These are phyloP conservation scores for Sebastes vulpes DNA, from an alignment of 2,797 vertebrate species.

Conservation along the genomic window DNA sequence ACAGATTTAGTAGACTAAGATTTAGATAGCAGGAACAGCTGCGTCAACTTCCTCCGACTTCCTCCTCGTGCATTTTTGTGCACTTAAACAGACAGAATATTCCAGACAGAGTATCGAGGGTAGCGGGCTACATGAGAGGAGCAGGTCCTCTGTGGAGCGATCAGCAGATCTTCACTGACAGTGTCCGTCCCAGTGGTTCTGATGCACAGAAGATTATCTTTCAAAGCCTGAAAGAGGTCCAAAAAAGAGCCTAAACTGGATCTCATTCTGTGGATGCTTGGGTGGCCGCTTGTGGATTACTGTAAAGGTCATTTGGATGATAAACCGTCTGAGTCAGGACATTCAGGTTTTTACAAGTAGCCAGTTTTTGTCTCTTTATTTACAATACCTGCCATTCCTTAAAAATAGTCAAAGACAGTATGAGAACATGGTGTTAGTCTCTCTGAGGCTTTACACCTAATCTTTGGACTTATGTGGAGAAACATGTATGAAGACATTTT, in stretches of 20 bases:
- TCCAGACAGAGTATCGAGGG: slow-evolving; percentile 10
- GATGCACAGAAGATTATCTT: slow-evolving; percentile 32
- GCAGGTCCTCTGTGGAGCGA: slow-evolving; percentile 43
- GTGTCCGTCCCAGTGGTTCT: slow-evolving; percentile 27
- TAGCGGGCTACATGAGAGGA: slow-evolving; percentile 11
- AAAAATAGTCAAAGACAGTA: not conserved
- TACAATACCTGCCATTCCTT: not conserved
- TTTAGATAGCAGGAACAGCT: not conserved
- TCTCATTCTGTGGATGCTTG: not conserved
- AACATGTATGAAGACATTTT: not conserved
- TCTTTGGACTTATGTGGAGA: not conserved
- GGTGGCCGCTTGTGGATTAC: not conserved
- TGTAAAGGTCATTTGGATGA: not conserved
- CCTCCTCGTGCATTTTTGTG: not conserved
- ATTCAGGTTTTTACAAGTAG: not conserved
- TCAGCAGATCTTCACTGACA: slow-evolving; percentile 53
- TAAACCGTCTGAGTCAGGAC: not conserved
- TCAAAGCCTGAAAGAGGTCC: slow-evolving; percentile 24
- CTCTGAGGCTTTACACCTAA: not conserved
- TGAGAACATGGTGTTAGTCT: not conserved
- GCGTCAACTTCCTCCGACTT: not conserved
- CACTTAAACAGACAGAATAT: not conserved
- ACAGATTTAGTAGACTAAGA: not conserved
- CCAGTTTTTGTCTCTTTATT: not conserved
- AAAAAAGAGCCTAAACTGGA: not conserved